Conservation (phyloP, 1,140 invertebrate species). For the Drosophila pruinosa region DNA sequence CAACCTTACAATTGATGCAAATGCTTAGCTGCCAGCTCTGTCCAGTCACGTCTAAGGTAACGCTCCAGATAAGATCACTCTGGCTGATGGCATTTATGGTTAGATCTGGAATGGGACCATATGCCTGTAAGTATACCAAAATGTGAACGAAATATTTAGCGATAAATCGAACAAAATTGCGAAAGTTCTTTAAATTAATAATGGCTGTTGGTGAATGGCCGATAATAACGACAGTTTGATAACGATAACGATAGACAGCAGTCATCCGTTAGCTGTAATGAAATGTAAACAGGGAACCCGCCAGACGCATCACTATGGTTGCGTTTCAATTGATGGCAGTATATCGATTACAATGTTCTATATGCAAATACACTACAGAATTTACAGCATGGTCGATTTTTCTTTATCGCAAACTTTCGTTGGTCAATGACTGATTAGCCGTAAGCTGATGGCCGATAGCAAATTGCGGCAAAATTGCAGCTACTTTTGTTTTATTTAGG, state of each 20-base stretch:
- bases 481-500: not conserved
- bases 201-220: conserved; percentile 43
- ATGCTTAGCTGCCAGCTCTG: conserved; percentile 63
- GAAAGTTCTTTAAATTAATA: no score
- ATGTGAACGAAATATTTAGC: no score
- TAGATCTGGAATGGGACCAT: conserved; percentile 71
- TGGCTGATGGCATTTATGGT: conserved; percentile 52
- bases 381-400: conserved; percentile 3
- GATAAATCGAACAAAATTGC: not conserved
- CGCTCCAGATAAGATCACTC: conserved; percentile 49
- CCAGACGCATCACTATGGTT: no score
- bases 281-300: not conserved
- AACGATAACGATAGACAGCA: conserved; percentile 14
- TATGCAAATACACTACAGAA: not conserved
- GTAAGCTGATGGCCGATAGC: not conserved
- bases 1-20: conserved; percentile 72
- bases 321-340: no score
- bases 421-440: conserved; percentile 36
- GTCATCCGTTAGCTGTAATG: not conserved
- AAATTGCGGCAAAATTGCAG: not conserved
- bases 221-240: conserved; percentile 21
- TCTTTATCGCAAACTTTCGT: not conserved
- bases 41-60: conserved; percentile 48
- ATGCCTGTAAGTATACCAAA: conserved; percentile 61
- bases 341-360: not conserved